Evolutionary conservation across 2,113 vertebrate genomes (phyloP), one percentile per base, ranked within the genome.

Genomic region (mouse (Mus musculus)): DNA sequence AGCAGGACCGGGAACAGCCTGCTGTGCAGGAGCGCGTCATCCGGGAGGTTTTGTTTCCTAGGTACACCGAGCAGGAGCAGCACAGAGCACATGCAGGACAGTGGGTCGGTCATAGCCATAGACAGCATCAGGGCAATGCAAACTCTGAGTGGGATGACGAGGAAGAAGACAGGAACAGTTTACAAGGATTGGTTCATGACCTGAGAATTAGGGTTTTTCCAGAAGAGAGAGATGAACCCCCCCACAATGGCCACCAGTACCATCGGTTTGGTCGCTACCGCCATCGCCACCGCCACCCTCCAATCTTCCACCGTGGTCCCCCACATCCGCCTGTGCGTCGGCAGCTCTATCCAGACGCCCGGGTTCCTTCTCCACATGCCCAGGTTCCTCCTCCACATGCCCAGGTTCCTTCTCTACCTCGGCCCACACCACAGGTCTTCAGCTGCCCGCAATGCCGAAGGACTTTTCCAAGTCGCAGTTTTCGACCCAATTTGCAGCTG

Each of bases 371-470:
- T n/a, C 11, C 16, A 0, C 19, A 78, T 4, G 5, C 49, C 49
- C 49, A 7, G 7, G 49, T 49, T 49, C 49, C 49, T 49, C 7
- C 49, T 49, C 49, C 49, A 49, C 49, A 61, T 4, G 0, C n/a
- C 61, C 9, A 59, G 24, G 0, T 65, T 17, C 12, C 92, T 36
- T 4, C 42, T n/a, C 11, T 12, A 0, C 19, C 59, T 26, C 39
- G 80, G 26, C 6, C 63, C 42, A 4, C 54, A 1, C 30, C 20
- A 1, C 80, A 49, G 49, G 33, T 59, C 22, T 98, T 98, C 93
- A 98, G 96, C 1, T 98, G 98, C 91, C 98, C 98, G 0, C 98
- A 98, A 0, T 98, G 98, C 86, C 94, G 94, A 2, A 97, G 97
- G n/a, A 95, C 86, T 0, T 98, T 98, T 11, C 33, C 80, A 7